phyloP scores from a whole-genome alignment of 2,797 vertebrate genomes.

The Pelodytes ibericus region DNA sequence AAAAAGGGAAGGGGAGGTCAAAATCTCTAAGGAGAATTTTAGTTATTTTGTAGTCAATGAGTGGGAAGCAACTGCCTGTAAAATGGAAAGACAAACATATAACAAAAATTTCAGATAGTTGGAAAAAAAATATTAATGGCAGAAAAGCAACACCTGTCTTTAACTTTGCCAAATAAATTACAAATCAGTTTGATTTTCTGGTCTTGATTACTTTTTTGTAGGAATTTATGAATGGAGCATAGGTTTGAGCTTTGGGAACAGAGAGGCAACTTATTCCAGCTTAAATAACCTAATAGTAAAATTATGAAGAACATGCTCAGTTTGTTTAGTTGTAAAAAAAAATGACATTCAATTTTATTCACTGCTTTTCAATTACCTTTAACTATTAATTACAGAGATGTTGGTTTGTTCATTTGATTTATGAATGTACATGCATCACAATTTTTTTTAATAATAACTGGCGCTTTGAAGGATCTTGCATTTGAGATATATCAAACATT shows the following conservation, averaged over 20 bases:
- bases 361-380: constrained; percentile 1
- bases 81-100: not conserved
- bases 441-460: not conserved
- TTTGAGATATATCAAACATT: not conserved
- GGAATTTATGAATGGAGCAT: constrained; percentile 18
- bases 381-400: not conserved
- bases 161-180: constrained; percentile 26
- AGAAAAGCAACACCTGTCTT: not conserved
- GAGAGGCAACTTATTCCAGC: constrained; percentile 2
- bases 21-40: no score
- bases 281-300: constrained; percentile 24
- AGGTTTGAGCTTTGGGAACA: not conserved
- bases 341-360: not conserved
- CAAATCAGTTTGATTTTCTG: constrained; percentile 15
- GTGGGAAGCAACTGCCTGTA: not conserved
- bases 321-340: not conserved
- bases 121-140: constrained; percentile 5
- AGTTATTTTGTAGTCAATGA: not conserved
- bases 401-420: not conserved
- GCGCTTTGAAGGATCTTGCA: not conserved
- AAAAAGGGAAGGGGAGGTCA: no score
- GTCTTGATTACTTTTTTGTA: constrained; percentile 20
- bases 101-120: not conserved
- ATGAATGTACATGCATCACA: not conserved
- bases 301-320: constrained; percentile 17